These are phyloP conservation scores for Tenebrosternarchus preto DNA, from an alignment of 2,113 vertebrate species.

Conservation along the genomic window DNA sequence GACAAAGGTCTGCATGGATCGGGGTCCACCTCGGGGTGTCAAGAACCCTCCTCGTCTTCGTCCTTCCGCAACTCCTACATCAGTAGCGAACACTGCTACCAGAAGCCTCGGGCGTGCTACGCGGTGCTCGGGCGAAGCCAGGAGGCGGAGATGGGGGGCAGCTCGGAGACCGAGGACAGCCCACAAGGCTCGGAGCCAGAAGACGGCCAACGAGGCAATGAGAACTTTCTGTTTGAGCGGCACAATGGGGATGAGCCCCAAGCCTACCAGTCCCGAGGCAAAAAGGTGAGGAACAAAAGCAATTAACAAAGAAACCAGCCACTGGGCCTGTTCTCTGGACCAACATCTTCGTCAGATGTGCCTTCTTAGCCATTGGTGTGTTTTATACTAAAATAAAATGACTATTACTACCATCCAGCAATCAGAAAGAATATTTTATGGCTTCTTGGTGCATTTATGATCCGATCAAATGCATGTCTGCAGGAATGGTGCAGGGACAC, in stretches of 20 bases:
- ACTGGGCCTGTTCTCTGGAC: background rate
- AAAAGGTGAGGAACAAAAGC: conserved; percentile 73
- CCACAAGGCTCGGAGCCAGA: conserved; percentile 77
- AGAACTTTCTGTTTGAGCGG: conserved; percentile 78
- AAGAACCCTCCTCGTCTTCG: conserved; percentile 62
- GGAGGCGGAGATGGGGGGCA: conserved; percentile 88
- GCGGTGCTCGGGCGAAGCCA: conserved; percentile 90
- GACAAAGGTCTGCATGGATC: conserved; percentile 65
- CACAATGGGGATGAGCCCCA: conserved; percentile 82
- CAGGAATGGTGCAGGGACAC: conserved; percentile 70
- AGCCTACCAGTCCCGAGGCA: conserved; percentile 54
- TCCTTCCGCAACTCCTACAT: conserved; percentile 90
- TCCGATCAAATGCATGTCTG: background rate
- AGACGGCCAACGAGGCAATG: conserved; percentile 82
- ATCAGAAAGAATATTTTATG: no score
- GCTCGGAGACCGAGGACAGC: conserved; percentile 82
- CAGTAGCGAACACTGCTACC: conserved; percentile 95
- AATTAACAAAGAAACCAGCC: background rate
- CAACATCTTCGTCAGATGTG: background rate
- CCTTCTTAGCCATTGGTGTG: no score
- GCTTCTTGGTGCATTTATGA: background rate
- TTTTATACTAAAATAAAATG: no score
- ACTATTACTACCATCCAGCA: no score
- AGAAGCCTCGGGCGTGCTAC: conserved; percentile 92
- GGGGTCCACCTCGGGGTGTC: conserved; percentile 61